A percentile compares a stretch with the other conserved stretches of the same genome.
phyloP scores from a whole-genome alignment of 2,888 invertebrate species.

The Hypolimnas misippus region DNA sequence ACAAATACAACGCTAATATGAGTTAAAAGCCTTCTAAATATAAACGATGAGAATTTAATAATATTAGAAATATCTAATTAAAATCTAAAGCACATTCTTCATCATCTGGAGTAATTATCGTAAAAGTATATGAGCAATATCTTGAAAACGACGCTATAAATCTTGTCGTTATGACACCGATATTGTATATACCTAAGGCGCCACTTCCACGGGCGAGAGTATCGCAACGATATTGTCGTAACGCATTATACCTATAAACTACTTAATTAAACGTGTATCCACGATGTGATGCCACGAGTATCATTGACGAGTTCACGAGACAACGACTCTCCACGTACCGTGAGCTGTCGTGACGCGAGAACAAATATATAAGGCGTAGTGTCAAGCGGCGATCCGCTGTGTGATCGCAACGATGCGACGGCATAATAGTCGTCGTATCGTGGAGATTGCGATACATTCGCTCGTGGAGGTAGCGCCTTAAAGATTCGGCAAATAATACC shows the following conservation, averaged over 20 bases:
- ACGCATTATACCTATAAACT: background rate
- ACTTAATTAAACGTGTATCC: too few relatives aligned
- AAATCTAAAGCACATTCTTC: conserved; percentile 3
- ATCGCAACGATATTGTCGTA: background rate
- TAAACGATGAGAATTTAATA: background rate
- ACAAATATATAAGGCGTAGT: too few relatives aligned
- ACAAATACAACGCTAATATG: too few relatives aligned
- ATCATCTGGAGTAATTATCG: conserved; percentile 9
- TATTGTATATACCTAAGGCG: conserved; percentile 4
- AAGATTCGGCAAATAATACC: background rate
- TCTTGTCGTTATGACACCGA: conserved; percentile 10
- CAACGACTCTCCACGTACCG: too few relatives aligned
- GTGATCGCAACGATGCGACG: too few relatives aligned
- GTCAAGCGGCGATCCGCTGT: too few relatives aligned
- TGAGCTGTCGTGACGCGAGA: too few relatives aligned
- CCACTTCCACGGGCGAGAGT: background rate
- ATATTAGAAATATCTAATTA: conserved; percentile 10
- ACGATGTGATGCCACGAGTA: too few relatives aligned
- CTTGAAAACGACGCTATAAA: conserved; percentile 18
- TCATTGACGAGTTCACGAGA: too few relatives aligned
- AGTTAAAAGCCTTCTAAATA: too few relatives aligned
- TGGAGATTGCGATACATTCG: background rate
- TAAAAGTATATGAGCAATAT: conserved; percentile 19
- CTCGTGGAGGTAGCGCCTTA: background rate
- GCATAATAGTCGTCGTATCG: too few relatives aligned